phyloP scores from a whole-genome alignment of 2,113 vertebrate genomes.

The Micronisus gabar region DNA sequence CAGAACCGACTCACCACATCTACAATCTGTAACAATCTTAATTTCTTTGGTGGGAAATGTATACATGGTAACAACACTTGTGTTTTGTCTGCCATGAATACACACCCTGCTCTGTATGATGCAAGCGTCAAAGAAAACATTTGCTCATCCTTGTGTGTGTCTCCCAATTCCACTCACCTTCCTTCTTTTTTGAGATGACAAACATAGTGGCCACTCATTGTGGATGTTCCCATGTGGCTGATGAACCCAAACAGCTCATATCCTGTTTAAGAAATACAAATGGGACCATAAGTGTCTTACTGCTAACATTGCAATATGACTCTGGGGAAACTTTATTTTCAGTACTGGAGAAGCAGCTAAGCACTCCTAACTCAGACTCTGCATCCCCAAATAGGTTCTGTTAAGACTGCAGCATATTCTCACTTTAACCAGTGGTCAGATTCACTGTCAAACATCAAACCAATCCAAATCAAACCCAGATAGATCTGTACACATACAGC shows the following conservation, averaged over 20 bases:
- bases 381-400: background rate
- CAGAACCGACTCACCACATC: background rate
- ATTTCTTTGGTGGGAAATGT: background rate
- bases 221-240: conserved; percentile 98
- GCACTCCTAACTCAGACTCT: background rate
- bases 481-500: background rate
- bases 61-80: rapidly evolving
- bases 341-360: background rate
- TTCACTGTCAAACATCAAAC: background rate
- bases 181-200: conserved; percentile 98
- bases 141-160: background rate
- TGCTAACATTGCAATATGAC: background rate
- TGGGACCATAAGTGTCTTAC: background rate
- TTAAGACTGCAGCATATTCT: background rate
- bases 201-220: conserved; percentile 97
- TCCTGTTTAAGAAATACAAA: conserved; percentile 71
- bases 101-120: background rate
- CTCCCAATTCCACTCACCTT: conserved; percentile 78
- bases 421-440: background rate
- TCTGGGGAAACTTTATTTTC: background rate
- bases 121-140: background rate
- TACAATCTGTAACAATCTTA: background rate
- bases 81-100: background rate
- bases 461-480: background rate
- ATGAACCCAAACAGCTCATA: conserved; percentile 97